Evolutionary conservation across 2,797 vertebrate genomes (phyloP), one percentile per base, ranked within the genome.

Genomic region (Limnodromus scolopaceus): DNA sequence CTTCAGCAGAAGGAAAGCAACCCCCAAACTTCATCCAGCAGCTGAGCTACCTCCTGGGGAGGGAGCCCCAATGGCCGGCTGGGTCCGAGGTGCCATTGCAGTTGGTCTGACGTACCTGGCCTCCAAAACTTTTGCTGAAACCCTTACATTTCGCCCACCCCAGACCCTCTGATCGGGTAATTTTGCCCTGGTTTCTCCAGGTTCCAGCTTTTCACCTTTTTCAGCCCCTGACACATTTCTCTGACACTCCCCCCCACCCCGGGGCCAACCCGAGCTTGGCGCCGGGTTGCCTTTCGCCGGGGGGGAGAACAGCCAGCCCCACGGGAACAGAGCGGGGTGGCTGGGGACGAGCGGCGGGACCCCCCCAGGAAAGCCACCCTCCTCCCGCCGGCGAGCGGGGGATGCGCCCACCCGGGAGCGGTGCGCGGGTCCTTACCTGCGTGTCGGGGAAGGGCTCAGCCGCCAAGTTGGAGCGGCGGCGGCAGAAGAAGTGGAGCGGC

Each of bases 351-450:
- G 65, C 32, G 11, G 19, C 69, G 4, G 5, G 41, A 53, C 9
- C n/a, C 34, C 28, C 57, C 22, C 20, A 4, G 36, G 38, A 39
- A 38, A 55, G 17, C 61, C 70, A 28, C 39, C 58, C 10, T 1
- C 63, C 12, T 1, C 11, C 60, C 20, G 6, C 36, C 45, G 3
- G 22, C 19, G 16, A 9, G 55, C 51, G 13, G 48, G 48, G 24
- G n/a, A 18, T 32, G 55, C n/a, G 12, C 60, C 61, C 54, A 45
- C 27, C n/a, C 77, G 9, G 32, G 65, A 45, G 30, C 30, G 1
- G 34, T 8, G 11, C 53, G 53, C 60, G 18, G 72, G 22, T 88
- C 78, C 98, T 98, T 97, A 98, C 98, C 98, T 98, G 97, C 55
- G 82, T 80, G 58, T 16, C 61, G 92, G 49, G 77, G 84, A 54